Evolutionary conservation across 2,113 vertebrate species (phyloP), one percentile per base, ranked within the genome.

Genomic region (Hemichromis elongatus): DNA sequence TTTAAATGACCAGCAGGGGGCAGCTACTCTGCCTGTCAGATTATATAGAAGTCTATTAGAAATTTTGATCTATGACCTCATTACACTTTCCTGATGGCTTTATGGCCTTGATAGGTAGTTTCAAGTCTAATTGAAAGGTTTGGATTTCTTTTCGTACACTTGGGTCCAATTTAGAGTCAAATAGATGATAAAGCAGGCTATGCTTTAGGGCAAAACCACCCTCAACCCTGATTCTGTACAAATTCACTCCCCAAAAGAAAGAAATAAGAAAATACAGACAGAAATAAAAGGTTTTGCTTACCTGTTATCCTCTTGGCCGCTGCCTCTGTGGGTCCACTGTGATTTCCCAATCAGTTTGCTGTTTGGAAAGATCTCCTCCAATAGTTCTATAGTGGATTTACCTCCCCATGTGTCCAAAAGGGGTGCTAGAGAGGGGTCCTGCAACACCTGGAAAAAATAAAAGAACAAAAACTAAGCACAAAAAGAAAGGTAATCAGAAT

Each of bases 381-480:
- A 98, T 33, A 99, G 93, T 80, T 99, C 98, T 86, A 98, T 96
- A 1, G 97, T 97, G 33, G 96, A 98, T 94, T 97, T 97, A 94
- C 97, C 95, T 42, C 95, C 96, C 93, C 96, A 97, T 9, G 96
- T 96, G 14, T 98, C 97, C 88, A 99, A 90, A 80, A 99, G 96
- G 30, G 97, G 95, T 3, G 95, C 96, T 84, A 99, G 95, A 80
- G 98, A 98, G 86, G 94, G 94, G 88, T 99, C 98, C 86, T 95
- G 96, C 88, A 95, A 90, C 66, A 98, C 83, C 94, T 95, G 79
- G 6, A 40, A 2, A 19, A 61, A 33, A 21, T 6, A 78, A 21
- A 24, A 24, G n/a, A 50, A 40, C 7, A 10, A 50, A 9, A 9
- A 24, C 11, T 4, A 40, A 1, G 10, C 14, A 42, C 11, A 42